A percentile compares a stretch with the other conserved stretches of the same genome.
Conservation (phyloP, 2,113 vertebrate species). For the Cinclus mexicanus region DNA sequence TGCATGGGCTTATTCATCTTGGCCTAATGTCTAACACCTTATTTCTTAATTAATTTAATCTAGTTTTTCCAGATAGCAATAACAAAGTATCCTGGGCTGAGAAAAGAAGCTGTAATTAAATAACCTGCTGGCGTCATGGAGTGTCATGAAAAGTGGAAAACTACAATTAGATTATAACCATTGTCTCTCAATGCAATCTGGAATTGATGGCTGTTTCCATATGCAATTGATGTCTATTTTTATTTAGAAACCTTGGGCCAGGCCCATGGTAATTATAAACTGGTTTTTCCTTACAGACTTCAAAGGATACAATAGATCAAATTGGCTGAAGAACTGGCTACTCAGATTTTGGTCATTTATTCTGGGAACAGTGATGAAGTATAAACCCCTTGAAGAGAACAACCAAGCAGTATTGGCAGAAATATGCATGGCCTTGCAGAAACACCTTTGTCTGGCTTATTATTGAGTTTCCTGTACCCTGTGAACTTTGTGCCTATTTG, state of each 20-base stretch:
- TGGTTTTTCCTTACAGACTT: background rate
- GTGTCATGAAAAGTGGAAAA: slow-evolving; percentile 25
- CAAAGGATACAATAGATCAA: background rate
- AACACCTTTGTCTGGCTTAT: background rate
- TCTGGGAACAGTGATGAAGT: background rate
- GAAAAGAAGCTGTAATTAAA: slow-evolving; percentile 34
- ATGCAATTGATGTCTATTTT: background rate
- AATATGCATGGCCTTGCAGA: background rate
- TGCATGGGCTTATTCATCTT: background rate
- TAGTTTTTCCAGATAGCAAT: background rate
- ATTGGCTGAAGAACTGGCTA: background rate
- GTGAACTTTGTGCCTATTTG: background rate
- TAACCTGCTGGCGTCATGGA: background rate
- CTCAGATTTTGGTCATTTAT: background rate
- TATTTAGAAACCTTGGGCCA: background rate
- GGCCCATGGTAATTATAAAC: background rate
- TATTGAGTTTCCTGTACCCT: background rate
- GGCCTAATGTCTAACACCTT: slow-evolving; percentile 4
- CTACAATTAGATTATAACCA: slow-evolving; percentile 27
- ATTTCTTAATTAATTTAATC: slow-evolving; percentile 45
- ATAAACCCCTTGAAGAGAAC: background rate
- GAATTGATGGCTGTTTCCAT: slow-evolving; percentile 18
- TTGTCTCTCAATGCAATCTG: slow-evolving; percentile 3
- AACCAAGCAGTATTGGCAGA: background rate
- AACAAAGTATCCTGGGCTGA: background rate